phyloP scores from a whole-genome alignment of 2,113 vertebrate species.

The Mustela nigripes region DNA sequence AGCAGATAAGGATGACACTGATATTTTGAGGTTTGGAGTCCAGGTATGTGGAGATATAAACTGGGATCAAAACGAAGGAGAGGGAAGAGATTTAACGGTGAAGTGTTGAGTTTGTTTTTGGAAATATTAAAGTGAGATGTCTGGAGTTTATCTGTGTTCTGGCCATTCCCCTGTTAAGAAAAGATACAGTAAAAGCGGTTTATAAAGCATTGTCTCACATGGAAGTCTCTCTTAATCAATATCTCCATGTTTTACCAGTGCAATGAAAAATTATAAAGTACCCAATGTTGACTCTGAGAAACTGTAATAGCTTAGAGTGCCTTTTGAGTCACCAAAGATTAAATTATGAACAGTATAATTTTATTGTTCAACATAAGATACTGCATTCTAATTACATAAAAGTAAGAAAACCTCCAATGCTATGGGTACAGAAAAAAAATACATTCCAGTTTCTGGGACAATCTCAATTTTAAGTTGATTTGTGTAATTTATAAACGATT shows the following conservation, averaged over 20 bases:
- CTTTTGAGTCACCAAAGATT: constrained; percentile 70
- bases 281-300: constrained; percentile 56
- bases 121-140: background rate
- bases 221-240: constrained; percentile 56
- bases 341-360: constrained; percentile 55
- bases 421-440: background rate
- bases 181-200: background rate
- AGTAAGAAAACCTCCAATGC: background rate
- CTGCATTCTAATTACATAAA: constrained; percentile 62
- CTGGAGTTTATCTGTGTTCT: constrained; percentile 18
- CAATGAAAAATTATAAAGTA: constrained; percentile 57
- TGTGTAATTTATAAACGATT: background rate
- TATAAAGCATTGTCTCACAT: background rate
- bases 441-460: background rate
- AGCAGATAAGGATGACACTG: background rate
- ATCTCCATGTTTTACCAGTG: constrained; percentile 51
- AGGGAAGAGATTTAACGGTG: background rate
- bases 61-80: background rate
- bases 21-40: background rate
- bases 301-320: constrained; percentile 59
- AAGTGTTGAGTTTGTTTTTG: background rate
- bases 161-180: background rate
- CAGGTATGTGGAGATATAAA: background rate
- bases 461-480: constrained; percentile 49
- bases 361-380: constrained; percentile 61